Evolutionary conservation across 2,797 vertebrate species (phyloP), one percentile per base, ranked within the genome.

Genomic region (Champsocephalus gunnari): DNA sequence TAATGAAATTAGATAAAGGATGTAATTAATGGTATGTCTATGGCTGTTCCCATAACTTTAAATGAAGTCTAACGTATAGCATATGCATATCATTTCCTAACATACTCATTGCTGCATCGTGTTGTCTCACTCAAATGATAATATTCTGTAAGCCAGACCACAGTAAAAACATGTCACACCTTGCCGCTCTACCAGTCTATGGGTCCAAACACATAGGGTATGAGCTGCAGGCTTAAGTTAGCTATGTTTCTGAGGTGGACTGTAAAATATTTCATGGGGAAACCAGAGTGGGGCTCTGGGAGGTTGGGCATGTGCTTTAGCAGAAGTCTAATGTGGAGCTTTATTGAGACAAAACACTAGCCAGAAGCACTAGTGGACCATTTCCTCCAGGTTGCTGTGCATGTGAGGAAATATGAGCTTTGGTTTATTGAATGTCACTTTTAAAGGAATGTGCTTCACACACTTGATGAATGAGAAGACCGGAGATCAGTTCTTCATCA

Each of bases 281-380:
- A 66, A 66, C 60, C 57, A 45, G 55, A 72, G 24, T 9, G 4
- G 57, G 62, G 60, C 38, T 58, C 47, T 16, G 48, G 57, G 49
- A 45, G 62, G 66, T 10, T 57, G 68, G 64, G 58, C 32, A 66
- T 58, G 61, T 69, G 58, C 19, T 54, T 54, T 41, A 74, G 58
- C 41, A 64, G 54, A 73, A 64, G 55, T 70, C 71, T 75, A 68
- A 75, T 64, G 47, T 75, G 64, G 71, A 60, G 66, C 81, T 87
- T 88, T 79, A 82, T 79, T 83, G 82, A 84, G 85, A 78, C 67
- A 67, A 87, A 93, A 92, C 91, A 88, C 69, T 80, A 86, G 84
- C 73, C 88, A 91, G 88, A 82, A 72, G 58, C 81, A 57, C 77
- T 28, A 13, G 51, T n/a, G 34, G 55, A 65, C 80, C 71, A 74